Base-by-base conservation (phyloP, 2,797 vertebrate genomes). In the Oreochromis mossambicus region DNA sequence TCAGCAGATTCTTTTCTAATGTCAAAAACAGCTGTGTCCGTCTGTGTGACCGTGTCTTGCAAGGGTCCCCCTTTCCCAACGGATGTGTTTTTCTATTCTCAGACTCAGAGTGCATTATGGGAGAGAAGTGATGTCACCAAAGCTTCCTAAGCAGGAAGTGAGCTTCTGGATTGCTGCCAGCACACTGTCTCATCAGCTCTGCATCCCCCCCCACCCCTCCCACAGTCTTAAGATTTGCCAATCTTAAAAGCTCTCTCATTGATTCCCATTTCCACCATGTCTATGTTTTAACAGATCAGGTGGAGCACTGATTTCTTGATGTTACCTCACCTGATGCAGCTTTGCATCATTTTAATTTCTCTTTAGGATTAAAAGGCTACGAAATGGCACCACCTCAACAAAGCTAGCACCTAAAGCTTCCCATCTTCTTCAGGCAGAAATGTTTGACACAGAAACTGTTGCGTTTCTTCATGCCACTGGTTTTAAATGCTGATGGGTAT, bases 91-190 rank as follows among this genome's bases (percentile, higher is more conserved):
- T 83, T 88, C 89, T 93, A 90, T 94, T 96, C 93, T 94, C 89
- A 93, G 92, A 82, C 91, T 89, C 83, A 73, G 78, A 88, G 73
- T 87, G 92, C 91, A 93, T 95, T 87, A 86, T 89, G 91, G 90
- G 91, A 90, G 58, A 86, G 81, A 85, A 89, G 88, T 94, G 95
- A 95, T 89, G 92, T 92, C 91, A 92, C 83, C 84, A 79, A 54
- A 84, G 90, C 91, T 93, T 93, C 92, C 90, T 76, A 91, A 90
- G 93, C 94, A 96, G 96, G 94, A 97, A 95, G 94, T 94, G 51
- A 58, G 87, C 78, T 61, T 21, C 61, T 93, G 93, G 92, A 83
- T 26, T 2, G 14, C 76, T 77, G 94, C 95, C 94, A 94, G 46
- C 5, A 32, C 70, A 21, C 73, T 63, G 89, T 58, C 78, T 91